Conservation (phyloP, 2,113 vertebrate genomes). For the Sinosuthora webbiana region DNA sequence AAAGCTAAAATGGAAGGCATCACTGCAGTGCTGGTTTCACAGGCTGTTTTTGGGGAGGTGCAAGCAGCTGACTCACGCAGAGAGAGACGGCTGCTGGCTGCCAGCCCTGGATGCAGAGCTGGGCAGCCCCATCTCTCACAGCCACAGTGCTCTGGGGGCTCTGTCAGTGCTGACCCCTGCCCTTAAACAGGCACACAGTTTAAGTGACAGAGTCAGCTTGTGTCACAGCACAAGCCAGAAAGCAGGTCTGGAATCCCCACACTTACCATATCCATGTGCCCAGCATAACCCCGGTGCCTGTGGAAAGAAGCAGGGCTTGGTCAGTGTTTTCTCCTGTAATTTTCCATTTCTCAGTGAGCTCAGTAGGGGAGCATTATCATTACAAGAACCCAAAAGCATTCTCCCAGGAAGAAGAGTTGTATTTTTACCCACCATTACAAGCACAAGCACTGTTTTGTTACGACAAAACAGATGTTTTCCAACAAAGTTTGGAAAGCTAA, state of each 20-base stretch:
- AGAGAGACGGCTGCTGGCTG: not conserved
- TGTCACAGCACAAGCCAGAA: not conserved
- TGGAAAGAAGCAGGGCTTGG: not conserved
- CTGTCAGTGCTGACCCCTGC: not conserved
- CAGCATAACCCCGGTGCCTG: not conserved
- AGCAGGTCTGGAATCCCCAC: not conserved
- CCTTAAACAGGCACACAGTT: not conserved
- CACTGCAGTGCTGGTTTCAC: not conserved
- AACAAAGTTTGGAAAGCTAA: not conserved
- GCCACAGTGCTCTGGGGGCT: not conserved
- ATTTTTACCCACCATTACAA: not conserved
- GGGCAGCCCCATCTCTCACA: not conserved
- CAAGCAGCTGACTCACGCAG: fast-evolving
- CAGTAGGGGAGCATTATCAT: not conserved
- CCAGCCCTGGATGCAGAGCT: not conserved
- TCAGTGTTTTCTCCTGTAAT: not conserved
- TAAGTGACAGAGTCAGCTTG: not conserved
- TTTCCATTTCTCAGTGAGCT: not conserved
- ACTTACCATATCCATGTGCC: constrained; percentile 48
- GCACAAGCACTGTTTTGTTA: not conserved
- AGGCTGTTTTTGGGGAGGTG: not conserved
- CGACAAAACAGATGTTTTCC: not conserved
- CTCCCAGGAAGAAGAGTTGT: not conserved
- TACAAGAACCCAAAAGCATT: not conserved
- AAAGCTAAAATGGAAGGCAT: no score